Evolutionary conservation across 1,140 invertebrate genomes (phyloP).

Genomic region (Archivesica marissinica): DNA sequence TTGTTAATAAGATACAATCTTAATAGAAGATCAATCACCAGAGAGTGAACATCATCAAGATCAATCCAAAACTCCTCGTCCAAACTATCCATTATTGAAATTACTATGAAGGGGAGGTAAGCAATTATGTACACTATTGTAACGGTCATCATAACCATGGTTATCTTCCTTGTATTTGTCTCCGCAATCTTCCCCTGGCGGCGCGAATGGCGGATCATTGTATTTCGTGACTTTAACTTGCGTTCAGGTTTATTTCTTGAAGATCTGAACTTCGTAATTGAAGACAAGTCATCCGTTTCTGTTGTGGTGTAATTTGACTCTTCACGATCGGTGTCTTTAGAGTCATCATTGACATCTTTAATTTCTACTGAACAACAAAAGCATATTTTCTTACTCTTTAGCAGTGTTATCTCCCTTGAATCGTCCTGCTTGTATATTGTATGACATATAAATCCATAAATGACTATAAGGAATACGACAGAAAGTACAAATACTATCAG

Average conservation of each 20-base stretch:
- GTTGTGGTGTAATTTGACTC: not conserved
- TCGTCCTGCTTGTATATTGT: conserved; percentile 20
- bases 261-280: not conserved
- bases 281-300: not conserved
- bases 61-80: conserved; percentile 45
- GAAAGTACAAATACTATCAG: conserved; percentile 12
- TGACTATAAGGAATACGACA: conserved; percentile 4
- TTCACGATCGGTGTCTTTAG: not conserved
- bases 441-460: conserved; percentile 43
- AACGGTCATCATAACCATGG: conserved; percentile 67
- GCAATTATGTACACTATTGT: conserved; percentile 67
- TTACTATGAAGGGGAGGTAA: conserved; percentile 67
- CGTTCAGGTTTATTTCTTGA: not conserved
- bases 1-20: conserved; percentile 73
- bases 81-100: conserved; percentile 57
- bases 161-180: conserved; percentile 51
- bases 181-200: conserved; percentile 2
- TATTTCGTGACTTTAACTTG: not conserved
- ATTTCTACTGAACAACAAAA: not conserved
- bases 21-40: conserved; percentile 53
- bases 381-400: not conserved
- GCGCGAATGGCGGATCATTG: conserved; percentile 28
- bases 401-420: not conserved
- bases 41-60: not conserved
- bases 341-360: not conserved